phyloP scores from a whole-genome alignment of 2,797 vertebrate species.

The Amphiprion clarkii region DNA sequence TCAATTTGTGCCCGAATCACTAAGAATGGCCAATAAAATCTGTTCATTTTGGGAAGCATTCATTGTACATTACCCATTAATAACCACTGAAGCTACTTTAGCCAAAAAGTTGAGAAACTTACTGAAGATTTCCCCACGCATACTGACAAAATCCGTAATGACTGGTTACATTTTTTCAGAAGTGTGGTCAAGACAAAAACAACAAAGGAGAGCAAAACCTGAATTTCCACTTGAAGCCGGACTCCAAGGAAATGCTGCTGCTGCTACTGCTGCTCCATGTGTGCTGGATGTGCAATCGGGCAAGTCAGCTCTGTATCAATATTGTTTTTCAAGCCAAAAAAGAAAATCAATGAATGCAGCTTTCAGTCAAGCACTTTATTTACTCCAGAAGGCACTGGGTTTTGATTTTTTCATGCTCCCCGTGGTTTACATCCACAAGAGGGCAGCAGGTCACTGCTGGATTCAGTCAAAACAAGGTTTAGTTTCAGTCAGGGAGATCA shows the following conservation, averaged over 20 bases:
- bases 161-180: background rate
- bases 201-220: no score
- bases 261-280: no score
- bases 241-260: no score
- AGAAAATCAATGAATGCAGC: no score
- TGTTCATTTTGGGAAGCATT: background rate
- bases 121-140: background rate
- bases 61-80: background rate
- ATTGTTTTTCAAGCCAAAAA: background rate
- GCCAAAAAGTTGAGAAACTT: background rate
- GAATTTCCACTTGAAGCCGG: no score
- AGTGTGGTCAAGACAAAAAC: no score
- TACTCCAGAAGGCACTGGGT: background rate
- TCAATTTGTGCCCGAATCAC: background rate
- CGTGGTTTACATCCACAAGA: constrained; percentile 24
- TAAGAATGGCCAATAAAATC: background rate
- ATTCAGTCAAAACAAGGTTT: background rate
- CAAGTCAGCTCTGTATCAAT: background rate
- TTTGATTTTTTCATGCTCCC: background rate
- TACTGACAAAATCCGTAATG: background rate
- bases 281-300: background rate
- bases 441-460: constrained; percentile 25
- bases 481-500: background rate
- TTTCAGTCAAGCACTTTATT: constrained; percentile 1
- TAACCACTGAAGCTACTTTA: background rate